phyloP scores from a whole-genome alignment of 1,140 invertebrate genomes.

The Zaprionus kolodkinae region DNA sequence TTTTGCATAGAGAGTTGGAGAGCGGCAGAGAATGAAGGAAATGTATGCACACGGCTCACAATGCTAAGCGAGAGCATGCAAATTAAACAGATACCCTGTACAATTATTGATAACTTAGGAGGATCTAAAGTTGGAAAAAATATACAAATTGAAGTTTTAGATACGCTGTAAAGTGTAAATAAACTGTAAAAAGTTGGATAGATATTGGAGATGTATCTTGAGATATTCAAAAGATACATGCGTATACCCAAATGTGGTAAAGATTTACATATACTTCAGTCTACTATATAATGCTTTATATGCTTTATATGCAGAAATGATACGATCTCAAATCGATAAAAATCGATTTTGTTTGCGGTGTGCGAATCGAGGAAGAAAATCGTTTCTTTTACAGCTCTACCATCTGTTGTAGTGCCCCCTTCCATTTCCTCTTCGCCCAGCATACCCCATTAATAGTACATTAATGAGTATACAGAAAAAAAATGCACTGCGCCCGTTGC shows the following conservation, averaged over 20 bases:
- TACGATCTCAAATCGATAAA: no score
- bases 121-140: neutral
- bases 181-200: neutral
- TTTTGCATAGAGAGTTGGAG: constrained; percentile 71
- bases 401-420: no score
- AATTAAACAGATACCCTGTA: constrained; percentile 8
- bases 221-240: no score
- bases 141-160: neutral
- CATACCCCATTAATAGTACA: neutral
- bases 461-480: constrained; percentile 12
- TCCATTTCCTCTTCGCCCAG: neutral
- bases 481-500: constrained; percentile 68
- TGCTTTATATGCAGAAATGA: no score
- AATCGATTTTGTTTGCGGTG: no score
- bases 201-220: neutral
- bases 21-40: constrained; percentile 28
- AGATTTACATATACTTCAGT: no score
- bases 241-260: no score
- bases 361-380: no score
- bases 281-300: no score
- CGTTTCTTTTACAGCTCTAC: no score
- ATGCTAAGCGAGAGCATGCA: constrained; percentile 1
- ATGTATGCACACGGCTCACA: constrained; percentile 10
- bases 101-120: neutral
- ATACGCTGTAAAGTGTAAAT: neutral